These are phyloP conservation scores for Scolanthus callimorphus DNA, from an alignment of 92 coral and sea anemone genomes.

Conservation along the genomic window DNA sequence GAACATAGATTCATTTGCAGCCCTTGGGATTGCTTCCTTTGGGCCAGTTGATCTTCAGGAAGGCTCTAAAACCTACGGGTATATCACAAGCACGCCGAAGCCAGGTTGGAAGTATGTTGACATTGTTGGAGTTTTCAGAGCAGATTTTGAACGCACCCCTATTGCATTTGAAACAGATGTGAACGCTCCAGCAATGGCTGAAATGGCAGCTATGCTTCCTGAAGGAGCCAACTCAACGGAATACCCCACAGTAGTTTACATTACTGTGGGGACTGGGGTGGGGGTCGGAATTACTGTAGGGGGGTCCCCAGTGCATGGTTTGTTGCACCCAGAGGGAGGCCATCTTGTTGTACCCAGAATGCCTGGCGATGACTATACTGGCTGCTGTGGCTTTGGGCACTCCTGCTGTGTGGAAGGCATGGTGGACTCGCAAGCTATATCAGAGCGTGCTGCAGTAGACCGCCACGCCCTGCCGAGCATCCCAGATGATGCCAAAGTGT, in stretches of 20 bases:
- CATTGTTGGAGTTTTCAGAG: slow-evolving; percentile 60
- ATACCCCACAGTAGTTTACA: slow-evolving; percentile 54
- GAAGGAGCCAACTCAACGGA: not conserved
- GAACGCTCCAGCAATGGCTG: slow-evolving; percentile 90
- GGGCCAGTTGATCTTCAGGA: slow-evolving; percentile 85
- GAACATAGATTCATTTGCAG: slow-evolving; percentile 29
- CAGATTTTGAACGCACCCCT: slow-evolving; percentile 47
- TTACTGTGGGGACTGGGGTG: slow-evolving; percentile 92
- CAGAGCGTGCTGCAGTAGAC: slow-evolving; percentile 67
- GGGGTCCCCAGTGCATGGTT: slow-evolving; percentile 86
- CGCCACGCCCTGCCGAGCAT: slow-evolving; percentile 45
- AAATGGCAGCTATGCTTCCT: slow-evolving; percentile 34
- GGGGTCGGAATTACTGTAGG: slow-evolving; percentile 80
- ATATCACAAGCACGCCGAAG: slow-evolving; percentile 83
- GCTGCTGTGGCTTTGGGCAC: slow-evolving; percentile 73
- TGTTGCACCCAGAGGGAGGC: slow-evolving; percentile 93
- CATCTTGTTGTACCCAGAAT: slow-evolving; percentile 72
- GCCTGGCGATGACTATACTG: slow-evolving; percentile 78
- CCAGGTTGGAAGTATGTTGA: slow-evolving; percentile 66
- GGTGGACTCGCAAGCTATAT: slow-evolving; percentile 82
- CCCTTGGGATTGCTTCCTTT: slow-evolving; percentile 90
- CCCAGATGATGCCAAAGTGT: slow-evolving; percentile 68
- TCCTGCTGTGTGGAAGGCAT: slow-evolving; percentile 87
- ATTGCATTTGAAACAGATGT: slow-evolving; percentile 84
- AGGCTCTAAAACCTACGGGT: slow-evolving; percentile 73